Conservation (phyloP, 2,888 invertebrate species). For the Drosophila kambysellisi region DNA sequence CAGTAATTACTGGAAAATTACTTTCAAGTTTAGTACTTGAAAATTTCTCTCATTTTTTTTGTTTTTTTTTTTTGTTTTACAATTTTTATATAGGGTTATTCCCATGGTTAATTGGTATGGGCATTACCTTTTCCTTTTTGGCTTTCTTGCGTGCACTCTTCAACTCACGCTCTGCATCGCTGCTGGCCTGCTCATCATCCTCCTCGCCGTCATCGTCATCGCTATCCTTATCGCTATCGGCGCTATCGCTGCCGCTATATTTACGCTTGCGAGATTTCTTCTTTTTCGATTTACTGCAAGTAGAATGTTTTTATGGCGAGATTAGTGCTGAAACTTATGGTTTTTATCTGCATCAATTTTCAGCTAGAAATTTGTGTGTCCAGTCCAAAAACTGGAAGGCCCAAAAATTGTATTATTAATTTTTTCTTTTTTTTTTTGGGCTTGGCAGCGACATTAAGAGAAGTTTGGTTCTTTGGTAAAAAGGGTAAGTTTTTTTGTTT, state of each 20-base stretch:
- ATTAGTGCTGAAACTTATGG: constrained; percentile 15
- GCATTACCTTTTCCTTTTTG: constrained; percentile 84
- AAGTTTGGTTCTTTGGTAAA: constrained; percentile 15
- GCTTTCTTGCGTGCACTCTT: constrained; percentile 83
- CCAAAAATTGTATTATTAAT: background rate
- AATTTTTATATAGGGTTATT: background rate
- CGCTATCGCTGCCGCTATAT: constrained; percentile 85
- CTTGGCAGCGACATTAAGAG: constrained; percentile 43
- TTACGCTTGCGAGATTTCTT: constrained; percentile 87
- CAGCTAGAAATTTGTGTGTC: constrained; percentile 16
- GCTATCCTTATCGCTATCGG: constrained; percentile 84
- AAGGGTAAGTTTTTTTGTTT: constrained; percentile 13
- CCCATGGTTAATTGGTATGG: background rate
- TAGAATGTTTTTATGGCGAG: constrained; percentile 49
- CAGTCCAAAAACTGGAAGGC: constrained; percentile 34
- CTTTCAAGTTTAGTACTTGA: constrained; percentile 4
- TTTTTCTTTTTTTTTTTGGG: constrained; percentile 1
- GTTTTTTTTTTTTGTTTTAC: background rate
- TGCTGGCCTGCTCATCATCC: constrained; percentile 50
- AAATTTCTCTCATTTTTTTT: constrained; percentile 2
- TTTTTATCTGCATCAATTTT: background rate
- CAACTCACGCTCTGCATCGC: constrained; percentile 84
- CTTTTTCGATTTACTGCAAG: constrained; percentile 86
- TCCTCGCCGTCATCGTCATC: constrained; percentile 70
- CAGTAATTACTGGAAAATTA: background rate